These are phyloP conservation scores for Neodiprion pinetum DNA, from an alignment of 1,140 invertebrate species.

Conservation along the genomic window DNA sequence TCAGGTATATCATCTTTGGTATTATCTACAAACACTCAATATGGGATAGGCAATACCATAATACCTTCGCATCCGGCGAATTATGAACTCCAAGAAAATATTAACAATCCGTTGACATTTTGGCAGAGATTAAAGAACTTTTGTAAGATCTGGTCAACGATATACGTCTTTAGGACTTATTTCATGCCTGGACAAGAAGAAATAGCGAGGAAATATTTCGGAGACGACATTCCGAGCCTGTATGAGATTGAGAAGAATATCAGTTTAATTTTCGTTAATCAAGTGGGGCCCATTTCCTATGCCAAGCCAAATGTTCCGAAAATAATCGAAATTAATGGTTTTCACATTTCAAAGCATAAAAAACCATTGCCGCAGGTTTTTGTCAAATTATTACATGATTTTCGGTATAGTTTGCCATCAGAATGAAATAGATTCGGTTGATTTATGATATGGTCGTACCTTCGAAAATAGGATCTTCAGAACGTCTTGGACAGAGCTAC, in stretches of 20 bases:
- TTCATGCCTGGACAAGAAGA: slow-evolving; percentile 6
- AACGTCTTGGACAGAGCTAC: slow-evolving; percentile 54
- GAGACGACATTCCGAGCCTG: slow-evolving; percentile 33
- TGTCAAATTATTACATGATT: not conserved
- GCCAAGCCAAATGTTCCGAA: slow-evolving; percentile 63
- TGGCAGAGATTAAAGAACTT: not conserved
- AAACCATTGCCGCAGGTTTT: slow-evolving; percentile 41
- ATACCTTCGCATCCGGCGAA: not conserved
- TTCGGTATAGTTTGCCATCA: not conserved
- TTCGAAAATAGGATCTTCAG: slow-evolving; percentile 51
- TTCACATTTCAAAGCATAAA: slow-evolving; percentile 50
- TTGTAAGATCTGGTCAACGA: not conserved
- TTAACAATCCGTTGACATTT: not conserved
- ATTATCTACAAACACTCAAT: not conserved
- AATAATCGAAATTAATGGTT: slow-evolving; percentile 60
- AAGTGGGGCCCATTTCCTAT: slow-evolving; percentile 63
- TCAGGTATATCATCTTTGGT: not conserved
- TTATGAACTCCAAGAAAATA: not conserved
- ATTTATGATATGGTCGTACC: not conserved
- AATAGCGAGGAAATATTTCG: slow-evolving; percentile 52
- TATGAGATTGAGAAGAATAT: slow-evolving; percentile 46
- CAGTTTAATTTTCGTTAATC: slow-evolving; percentile 63
- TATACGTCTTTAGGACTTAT: not conserved
- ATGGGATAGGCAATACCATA: not conserved
- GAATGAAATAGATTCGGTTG: not conserved